A percentile compares a stretch with the other conserved stretches of the same genome.
Conservation (phyloP, 2,797 vertebrate genomes). For the Potorous gilbertii region DNA sequence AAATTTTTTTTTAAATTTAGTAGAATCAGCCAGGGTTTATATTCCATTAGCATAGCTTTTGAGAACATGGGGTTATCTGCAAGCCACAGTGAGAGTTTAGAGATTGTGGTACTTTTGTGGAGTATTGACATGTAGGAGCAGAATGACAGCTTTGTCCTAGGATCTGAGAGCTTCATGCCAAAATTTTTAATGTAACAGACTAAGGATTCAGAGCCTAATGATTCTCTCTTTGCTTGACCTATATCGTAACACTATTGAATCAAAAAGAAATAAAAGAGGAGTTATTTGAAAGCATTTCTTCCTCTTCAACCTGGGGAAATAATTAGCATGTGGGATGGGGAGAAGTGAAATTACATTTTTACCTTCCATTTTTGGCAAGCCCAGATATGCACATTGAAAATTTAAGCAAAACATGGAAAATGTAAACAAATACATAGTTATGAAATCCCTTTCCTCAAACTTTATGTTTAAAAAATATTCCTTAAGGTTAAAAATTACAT, state of each 20-base stretch:
- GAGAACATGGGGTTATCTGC: too few species aligned
- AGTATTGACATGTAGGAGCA: too few species aligned
- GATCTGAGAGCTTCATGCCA: too few species aligned
- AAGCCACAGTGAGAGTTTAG: too few species aligned
- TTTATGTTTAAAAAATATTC: slow-evolving; percentile 7
- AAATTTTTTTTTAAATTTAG: too few species aligned
- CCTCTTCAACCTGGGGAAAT: neutral
- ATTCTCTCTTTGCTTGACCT: slow-evolving; percentile 12
- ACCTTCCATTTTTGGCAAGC: neutral
- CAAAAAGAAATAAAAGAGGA: neutral
- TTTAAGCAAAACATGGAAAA: neutral
- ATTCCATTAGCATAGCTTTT: too few species aligned
- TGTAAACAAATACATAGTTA: neutral
- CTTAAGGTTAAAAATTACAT: neutral
- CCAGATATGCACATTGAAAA: neutral
- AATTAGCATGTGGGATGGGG: neutral
- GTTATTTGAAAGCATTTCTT: slow-evolving; percentile 18
- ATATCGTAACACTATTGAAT: neutral
- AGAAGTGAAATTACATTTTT: too few species aligned
- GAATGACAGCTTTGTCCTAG: too few species aligned
- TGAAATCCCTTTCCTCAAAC: slow-evolving; percentile 11
- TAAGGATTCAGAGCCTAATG: neutral
- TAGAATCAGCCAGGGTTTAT: too few species aligned
- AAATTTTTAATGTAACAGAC: too few species aligned
- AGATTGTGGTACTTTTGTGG: too few species aligned